Percentiles rank a stretch among this genome's conserved stretches.
These are phyloP conservation scores for Loriculus beryllinus DNA, from an alignment of 2,797 vertebrate species.

Conservation along the genomic window DNA sequence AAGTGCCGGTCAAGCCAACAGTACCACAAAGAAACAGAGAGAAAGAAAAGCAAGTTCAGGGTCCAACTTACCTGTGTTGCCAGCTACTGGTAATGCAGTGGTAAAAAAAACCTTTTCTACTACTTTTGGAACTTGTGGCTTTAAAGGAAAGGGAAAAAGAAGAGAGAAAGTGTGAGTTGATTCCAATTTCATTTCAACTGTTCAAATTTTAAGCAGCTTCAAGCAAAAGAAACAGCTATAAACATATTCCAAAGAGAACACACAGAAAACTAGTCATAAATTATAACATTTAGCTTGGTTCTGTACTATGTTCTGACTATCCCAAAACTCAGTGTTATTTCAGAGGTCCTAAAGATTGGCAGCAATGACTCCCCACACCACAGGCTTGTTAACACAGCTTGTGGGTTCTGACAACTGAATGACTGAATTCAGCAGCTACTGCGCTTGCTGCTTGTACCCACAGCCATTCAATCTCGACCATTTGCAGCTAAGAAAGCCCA, in stretches of 20 bases:
- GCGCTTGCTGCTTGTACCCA: background rate
- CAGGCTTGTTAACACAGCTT: background rate
- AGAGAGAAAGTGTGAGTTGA: background rate
- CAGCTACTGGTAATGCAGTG: slow-evolving; percentile 93
- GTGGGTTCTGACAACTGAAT: background rate
- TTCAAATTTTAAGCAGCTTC: background rate
- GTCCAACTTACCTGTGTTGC: slow-evolving; percentile 84
- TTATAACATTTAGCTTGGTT: background rate
- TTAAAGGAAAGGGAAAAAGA: slow-evolving; percentile 26
- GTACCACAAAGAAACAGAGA: background rate
- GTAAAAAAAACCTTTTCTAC: slow-evolving; percentile 98
- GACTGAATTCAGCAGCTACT: background rate
- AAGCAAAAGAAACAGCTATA: background rate
- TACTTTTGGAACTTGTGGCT: slow-evolving; percentile 90
- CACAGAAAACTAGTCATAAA: background rate
- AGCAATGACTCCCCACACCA: background rate
- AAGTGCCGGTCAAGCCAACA: background rate
- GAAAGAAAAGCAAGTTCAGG: background rate
- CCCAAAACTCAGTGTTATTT: background rate
- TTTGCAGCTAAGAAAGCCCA: background rate
- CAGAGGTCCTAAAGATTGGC: background rate
- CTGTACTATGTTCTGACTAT: background rate
- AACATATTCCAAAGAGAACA: background rate
- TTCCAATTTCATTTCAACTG: background rate
- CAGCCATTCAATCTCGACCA: background rate